These are phyloP conservation scores for Lysandra bellargus DNA, from an alignment of 2,888 invertebrate genomes.

Conservation along the genomic window DNA sequence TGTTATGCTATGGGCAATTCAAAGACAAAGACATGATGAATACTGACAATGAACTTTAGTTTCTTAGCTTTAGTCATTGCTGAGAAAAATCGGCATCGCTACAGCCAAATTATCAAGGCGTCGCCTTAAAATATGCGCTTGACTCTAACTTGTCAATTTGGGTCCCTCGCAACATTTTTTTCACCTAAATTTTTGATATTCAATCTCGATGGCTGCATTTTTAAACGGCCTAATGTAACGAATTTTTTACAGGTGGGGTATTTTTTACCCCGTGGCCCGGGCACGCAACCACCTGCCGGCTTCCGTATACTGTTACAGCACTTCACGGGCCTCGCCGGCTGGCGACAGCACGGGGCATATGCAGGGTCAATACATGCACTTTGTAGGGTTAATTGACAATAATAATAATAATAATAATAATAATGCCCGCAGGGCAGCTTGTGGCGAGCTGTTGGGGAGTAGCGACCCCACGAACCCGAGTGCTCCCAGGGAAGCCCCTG, in stretches of 20 bases:
- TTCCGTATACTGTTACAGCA: constrained; percentile 48
- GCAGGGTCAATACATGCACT: background rate
- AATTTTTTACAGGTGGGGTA: background rate
- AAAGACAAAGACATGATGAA: no score
- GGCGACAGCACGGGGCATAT: background rate
- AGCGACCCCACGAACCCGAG: no score
- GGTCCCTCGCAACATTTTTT: background rate
- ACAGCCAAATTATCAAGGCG: no score
- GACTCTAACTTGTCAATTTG: no score
- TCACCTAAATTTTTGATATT: background rate
- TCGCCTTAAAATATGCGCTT: no score
- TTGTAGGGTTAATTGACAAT: background rate
- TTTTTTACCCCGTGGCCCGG: background rate
- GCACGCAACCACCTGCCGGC: constrained; percentile 46
- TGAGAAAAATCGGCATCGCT: no score
- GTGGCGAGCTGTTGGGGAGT: no score
- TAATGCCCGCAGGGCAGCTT: no score
- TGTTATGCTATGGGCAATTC: no score
- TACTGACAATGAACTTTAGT: no score
- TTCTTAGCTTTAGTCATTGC: no score
- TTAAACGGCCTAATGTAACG: background rate
- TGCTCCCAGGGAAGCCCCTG: no score
- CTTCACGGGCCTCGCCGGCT: constrained; percentile 43
- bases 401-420: background rate
- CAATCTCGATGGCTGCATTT: background rate